Percentiles rank a stretch among this genome's conserved stretches.
These are phyloP conservation scores for Heterotis niloticus DNA, from an alignment of 2,113 vertebrate genomes.

Conservation along the genomic window DNA sequence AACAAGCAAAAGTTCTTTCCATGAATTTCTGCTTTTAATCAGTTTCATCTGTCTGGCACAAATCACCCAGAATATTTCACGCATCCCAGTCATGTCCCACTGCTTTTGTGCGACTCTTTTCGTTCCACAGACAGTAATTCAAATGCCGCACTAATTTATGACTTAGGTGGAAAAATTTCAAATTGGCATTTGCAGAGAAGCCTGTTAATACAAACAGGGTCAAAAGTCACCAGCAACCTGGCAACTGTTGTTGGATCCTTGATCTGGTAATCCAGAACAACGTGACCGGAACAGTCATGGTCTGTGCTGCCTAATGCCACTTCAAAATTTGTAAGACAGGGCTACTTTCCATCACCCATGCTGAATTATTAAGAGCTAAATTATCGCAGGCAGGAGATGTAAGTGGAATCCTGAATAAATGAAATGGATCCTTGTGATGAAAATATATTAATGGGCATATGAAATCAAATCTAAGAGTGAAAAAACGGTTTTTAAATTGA, in stretches of 20 bases:
- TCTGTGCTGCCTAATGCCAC: background rate
- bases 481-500: conserved; percentile 8
- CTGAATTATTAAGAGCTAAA: conserved; percentile 1
- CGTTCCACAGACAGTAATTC: conserved; percentile 9
- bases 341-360: background rate
- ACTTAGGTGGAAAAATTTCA: background rate
- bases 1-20: background rate
- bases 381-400: background rate
- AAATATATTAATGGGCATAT: conserved; percentile 10
- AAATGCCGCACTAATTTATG: conserved; percentile 4
- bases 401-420: conserved; percentile 4
- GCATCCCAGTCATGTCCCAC: background rate
- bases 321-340: background rate
- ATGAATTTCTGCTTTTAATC: conserved; percentile 1
- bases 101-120: background rate
- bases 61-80: conserved; percentile 11
- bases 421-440: background rate
- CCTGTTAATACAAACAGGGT: background rate
- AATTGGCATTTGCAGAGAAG: background rate
- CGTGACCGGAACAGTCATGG: background rate
- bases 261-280: background rate
- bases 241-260: background rate
- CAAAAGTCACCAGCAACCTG: background rate
- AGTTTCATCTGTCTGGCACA: background rate
- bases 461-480: background rate